Percentiles rank a stretch among this genome's conserved stretches.
Conservation (phyloP, 2,888 invertebrate genomes). For the Erpobdella octoculata region DNA sequence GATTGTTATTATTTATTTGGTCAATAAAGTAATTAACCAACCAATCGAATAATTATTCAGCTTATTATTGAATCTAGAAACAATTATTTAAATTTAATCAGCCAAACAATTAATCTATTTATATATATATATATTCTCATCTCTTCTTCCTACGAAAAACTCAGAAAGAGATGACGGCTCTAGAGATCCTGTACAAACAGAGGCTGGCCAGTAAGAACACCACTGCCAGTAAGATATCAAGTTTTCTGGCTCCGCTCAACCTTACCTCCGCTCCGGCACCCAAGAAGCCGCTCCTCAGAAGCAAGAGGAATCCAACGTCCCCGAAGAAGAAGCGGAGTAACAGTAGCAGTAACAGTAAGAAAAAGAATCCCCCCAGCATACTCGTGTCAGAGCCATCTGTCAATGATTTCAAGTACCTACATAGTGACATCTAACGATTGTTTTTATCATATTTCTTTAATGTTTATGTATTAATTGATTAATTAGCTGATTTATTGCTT, state of each 20-base stretch:
- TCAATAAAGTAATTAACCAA: background rate
- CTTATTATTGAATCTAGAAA: background rate
- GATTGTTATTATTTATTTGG: background rate
- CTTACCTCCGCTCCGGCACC: background rate
- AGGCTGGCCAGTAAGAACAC: slow-evolving; percentile 20
- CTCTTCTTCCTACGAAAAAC: background rate
- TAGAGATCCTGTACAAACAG: slow-evolving; percentile 23
- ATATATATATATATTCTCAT: background rate
- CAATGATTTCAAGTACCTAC: slow-evolving; percentile 31
- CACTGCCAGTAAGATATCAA: slow-evolving; percentile 1
- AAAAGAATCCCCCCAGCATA: slow-evolving; percentile 27
- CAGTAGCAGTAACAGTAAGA: background rate
- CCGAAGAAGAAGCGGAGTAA: background rate
- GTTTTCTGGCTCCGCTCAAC: slow-evolving; percentile 14
- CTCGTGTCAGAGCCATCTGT: slow-evolving; percentile 31
- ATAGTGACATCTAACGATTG: background rate
- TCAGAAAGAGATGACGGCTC: slow-evolving; percentile 19
- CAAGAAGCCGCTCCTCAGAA: background rate
- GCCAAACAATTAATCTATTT: background rate
- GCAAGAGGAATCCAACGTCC: background rate
- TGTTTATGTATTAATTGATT: background rate
- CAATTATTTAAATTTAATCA: background rate
- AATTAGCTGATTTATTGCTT: background rate
- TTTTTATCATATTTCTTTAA: background rate
- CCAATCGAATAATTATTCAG: background rate